These are phyloP conservation scores for Hypomecis punctinalis DNA, from an alignment of 2,888 invertebrate species.

Conservation along the genomic window DNA sequence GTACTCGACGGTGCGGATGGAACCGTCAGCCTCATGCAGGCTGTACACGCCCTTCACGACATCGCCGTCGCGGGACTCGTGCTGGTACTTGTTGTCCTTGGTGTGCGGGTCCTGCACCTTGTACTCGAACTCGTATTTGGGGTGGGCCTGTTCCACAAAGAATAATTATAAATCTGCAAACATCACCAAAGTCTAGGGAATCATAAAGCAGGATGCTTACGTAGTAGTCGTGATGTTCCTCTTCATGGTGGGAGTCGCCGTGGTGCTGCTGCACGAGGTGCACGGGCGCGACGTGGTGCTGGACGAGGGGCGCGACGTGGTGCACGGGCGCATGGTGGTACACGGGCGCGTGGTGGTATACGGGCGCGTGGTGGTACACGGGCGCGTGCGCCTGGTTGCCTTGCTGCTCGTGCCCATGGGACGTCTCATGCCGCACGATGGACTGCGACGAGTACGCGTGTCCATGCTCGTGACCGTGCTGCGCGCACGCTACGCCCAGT, in stretches of 20 bases:
- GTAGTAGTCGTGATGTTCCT: conserved; percentile 56
- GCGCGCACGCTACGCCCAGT: conserved; percentile 48
- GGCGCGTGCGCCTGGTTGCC: conserved; percentile 29
- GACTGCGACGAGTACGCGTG: conserved; percentile 56
- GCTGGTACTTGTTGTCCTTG: conserved; percentile 83
- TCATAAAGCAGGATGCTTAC: conserved; percentile 48
- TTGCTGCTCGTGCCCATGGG: conserved; percentile 37
- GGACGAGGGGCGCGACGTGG: conserved; percentile 21
- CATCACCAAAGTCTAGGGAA: not conserved
- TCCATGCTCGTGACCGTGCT: conserved; percentile 53
- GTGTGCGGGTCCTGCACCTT: conserved; percentile 82
- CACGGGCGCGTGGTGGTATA: conserved; percentile 31
- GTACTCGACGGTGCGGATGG: conserved; percentile 83
- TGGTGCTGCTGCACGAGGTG: conserved; percentile 27
- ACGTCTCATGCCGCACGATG: conserved; percentile 49
- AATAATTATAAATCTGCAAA: not conserved
- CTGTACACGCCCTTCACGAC: conserved; percentile 84
- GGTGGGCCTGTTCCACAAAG: conserved; percentile 64
- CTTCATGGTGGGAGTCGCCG: conserved; percentile 37
- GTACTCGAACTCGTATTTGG: conserved; percentile 83
- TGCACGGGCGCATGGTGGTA: conserved; percentile 40
- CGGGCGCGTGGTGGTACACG: conserved; percentile 34
- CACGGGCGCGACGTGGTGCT: conserved; percentile 36
- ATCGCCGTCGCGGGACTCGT: conserved; percentile 83
- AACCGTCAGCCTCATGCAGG: conserved; percentile 84